phyloP scores from a whole-genome alignment of 1,140 invertebrate genomes.

The Coenobita brevimanus region DNA sequence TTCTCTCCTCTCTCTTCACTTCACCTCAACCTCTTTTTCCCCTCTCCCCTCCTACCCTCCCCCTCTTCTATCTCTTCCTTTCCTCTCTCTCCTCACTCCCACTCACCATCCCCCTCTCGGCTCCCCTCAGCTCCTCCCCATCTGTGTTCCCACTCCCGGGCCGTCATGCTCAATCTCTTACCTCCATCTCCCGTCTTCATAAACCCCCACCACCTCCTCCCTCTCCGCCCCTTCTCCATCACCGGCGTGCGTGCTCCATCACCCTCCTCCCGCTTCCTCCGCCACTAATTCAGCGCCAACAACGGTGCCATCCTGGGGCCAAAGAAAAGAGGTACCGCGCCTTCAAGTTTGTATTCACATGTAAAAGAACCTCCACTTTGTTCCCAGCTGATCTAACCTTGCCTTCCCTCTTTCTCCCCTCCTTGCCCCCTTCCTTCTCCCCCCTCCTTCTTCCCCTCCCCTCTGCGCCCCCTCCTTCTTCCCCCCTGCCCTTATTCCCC shows the following conservation, averaged over 20 bases:
- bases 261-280: constrained; percentile 37
- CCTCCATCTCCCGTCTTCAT: constrained; percentile 4
- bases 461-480: too few relatives aligned
- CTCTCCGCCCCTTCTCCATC: not conserved
- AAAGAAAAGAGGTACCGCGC: constrained; percentile 52
- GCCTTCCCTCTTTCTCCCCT: too few relatives aligned
- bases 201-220: not conserved
- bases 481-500: too few relatives aligned
- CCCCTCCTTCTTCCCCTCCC: too few relatives aligned
- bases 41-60: too few relatives aligned
- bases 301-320: constrained; percentile 45
- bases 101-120: not conserved
- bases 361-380: constrained; percentile 58
- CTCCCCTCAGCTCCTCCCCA: not conserved
- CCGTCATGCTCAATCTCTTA: constrained; percentile 18
- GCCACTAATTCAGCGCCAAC: constrained; percentile 52
- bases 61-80: not conserved
- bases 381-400: constrained; percentile 34
- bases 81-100: not conserved
- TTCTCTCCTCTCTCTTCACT: not conserved
- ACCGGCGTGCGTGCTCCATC: not conserved
- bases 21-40: not conserved
- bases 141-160: not conserved
- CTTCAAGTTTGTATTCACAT: constrained; percentile 50
- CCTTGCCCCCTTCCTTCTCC: too few relatives aligned